Conservation (phyloP, 2,888 invertebrate genomes). For the Drosophila leonis region DNA sequence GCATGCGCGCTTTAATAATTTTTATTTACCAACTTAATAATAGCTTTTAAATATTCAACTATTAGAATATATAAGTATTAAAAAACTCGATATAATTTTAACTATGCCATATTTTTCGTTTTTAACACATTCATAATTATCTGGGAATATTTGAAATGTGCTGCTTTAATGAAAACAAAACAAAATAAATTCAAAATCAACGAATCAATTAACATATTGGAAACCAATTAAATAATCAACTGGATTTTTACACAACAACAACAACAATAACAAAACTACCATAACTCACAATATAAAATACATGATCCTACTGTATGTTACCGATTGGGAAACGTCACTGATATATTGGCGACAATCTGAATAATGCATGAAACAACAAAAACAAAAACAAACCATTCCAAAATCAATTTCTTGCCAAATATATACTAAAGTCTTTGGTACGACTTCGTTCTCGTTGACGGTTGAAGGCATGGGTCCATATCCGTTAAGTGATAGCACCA, state of each 20-base stretch:
- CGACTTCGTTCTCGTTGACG: conserved; percentile 86
- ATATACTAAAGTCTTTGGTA: conserved; percentile 85
- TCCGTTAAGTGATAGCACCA: conserved; percentile 86
- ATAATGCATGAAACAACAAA: conserved; percentile 49
- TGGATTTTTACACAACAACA: conserved; percentile 54
- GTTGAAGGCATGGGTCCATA: conserved; percentile 86
- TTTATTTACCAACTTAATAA: neutral
- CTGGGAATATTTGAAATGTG: conserved; percentile 54
- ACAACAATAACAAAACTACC: conserved; percentile 55
- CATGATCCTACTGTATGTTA: conserved; percentile 65
- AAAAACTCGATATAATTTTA: conserved; percentile 49
- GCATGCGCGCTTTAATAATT: conserved; percentile 13
- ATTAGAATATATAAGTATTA: conserved; percentile 25
- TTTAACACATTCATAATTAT: conserved; percentile 46
- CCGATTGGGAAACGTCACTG: conserved; percentile 53
- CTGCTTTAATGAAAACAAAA: conserved; percentile 47
- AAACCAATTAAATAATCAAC: conserved; percentile 59
- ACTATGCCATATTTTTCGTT: conserved; percentile 66
- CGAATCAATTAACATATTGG: conserved; percentile 57
- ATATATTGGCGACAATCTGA: conserved; percentile 52
- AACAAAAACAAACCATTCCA: conserved; percentile 47
- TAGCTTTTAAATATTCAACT: conserved; percentile 8
- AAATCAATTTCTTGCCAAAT: conserved; percentile 46
- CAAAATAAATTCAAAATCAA: conserved; percentile 52
- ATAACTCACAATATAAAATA: conserved; percentile 39